phyloP scores from a whole-genome alignment of 2,113 vertebrate species.

The Oryzias woworae region DNA sequence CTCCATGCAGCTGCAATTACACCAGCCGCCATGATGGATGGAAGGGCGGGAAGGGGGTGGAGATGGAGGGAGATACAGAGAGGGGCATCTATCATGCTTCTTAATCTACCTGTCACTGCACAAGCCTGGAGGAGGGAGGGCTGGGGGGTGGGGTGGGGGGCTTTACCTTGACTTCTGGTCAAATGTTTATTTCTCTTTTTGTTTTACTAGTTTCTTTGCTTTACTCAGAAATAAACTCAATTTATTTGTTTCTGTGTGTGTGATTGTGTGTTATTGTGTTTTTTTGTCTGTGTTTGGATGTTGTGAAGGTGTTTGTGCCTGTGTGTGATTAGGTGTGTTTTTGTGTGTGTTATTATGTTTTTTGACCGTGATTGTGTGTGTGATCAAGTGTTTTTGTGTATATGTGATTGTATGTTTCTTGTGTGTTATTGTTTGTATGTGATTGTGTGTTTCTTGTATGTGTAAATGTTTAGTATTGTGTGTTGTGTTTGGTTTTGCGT shows the following conservation, averaged over 20 bases:
- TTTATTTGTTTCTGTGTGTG: slow-evolving; percentile 24
- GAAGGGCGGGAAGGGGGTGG: slow-evolving; percentile 60
- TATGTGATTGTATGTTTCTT: no score
- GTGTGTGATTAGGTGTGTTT: no score
- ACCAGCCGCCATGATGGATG: slow-evolving; percentile 81
- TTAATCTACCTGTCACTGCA: slow-evolving; percentile 83
- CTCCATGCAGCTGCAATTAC: slow-evolving; percentile 81
- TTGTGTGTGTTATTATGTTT: no score
- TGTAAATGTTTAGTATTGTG: no score
- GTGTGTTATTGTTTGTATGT: no score
- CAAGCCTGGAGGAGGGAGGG: slow-evolving; percentile 40
- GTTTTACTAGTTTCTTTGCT: background rate
- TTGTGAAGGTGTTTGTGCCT: no score
- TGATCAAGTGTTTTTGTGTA: no score
- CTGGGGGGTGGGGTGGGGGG: slow-evolving; percentile 11
- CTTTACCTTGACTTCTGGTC: slow-evolving; percentile 44
- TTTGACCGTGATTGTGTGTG: no score
- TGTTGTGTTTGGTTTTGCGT: no score
- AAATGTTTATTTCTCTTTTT: slow-evolving; percentile 47
- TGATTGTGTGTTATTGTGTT: slow-evolving; percentile 16
- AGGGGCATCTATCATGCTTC: slow-evolving; percentile 77
- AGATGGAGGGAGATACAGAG: slow-evolving; percentile 67
- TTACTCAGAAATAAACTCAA: slow-evolving; percentile 7
- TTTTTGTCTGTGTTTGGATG: slow-evolving; percentile 12
- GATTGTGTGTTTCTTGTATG: no score